A percentile compares a stretch with the other conserved stretches of the same genome.
Evolutionary conservation across 2,113 vertebrate genomes (phyloP).

Genomic region (Mormyrus iriodes): DNA sequence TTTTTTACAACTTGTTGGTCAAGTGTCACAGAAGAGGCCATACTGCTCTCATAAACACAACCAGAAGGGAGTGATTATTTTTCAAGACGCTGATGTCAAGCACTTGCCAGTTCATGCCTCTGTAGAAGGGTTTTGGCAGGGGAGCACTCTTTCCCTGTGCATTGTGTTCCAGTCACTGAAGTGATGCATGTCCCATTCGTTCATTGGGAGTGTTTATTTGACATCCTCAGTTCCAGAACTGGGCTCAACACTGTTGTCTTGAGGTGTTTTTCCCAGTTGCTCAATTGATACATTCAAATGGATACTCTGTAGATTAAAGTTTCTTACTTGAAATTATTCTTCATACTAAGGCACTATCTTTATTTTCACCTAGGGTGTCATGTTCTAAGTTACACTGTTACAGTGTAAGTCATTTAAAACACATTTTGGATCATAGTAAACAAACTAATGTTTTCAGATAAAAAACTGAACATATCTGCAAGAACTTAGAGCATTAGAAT

Average conservation of each 20-base stretch:
- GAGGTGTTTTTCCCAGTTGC: not conserved
- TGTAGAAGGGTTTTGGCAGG: not conserved
- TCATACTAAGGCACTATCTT: not conserved
- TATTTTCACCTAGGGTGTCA: not conserved
- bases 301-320: not conserved
- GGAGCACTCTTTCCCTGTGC: not conserved
- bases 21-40: conserved; percentile 3
- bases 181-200: not conserved
- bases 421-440: not conserved
- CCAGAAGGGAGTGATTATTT: conserved; percentile 17
- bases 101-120: not conserved
- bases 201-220: conserved; percentile 2
- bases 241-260: not conserved
- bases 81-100: not conserved
- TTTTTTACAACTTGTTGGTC: conserved; percentile 8
- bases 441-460: not conserved
- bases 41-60: not conserved
- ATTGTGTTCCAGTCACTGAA: not conserved
- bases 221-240: not conserved
- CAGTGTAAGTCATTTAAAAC: not conserved
- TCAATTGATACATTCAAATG: not conserved
- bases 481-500: not conserved
- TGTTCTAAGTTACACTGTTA: not conserved
- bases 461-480: not conserved
- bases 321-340: not conserved